Evolutionary conservation across 2,113 vertebrate genomes (phyloP), one percentile per base, ranked within the genome.

Genomic region (Rhombomys opimus): DNA sequence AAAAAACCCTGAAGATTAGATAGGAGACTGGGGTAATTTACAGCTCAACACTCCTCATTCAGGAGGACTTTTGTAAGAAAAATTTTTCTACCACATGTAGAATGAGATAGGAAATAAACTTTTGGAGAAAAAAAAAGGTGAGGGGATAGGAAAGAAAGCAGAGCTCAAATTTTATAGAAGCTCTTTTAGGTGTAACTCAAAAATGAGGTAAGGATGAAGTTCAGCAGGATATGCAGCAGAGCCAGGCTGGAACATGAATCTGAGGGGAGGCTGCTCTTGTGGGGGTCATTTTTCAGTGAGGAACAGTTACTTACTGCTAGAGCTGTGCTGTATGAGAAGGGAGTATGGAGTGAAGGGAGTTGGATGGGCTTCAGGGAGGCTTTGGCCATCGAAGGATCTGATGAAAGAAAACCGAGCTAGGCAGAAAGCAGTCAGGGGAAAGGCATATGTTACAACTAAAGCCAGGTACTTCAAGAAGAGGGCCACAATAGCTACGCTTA

Each of bases 391-490:
- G 50, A 61, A 27, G 11, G 27, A 1, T 1, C 70, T 81, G 50
- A 59, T n/a, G 20, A 52, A 25, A 18, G 15, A 88, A 59, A 23
- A 70, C 61, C 25, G 38, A 63, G 2, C 11, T 4, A 32, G 46
- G 17, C 5, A 68, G 67, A 94, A 85, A 27, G 46, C 38, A 63
- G 22, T 35, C 13, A 84, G 59, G 75, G 41, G 4, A 85, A 38
- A 84, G 50, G 30, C 0, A 2, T 46, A 46, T 18, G 23, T 46
- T 0, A 0, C n/a, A 15, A 68, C 9, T 75, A 0, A 4, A n/a
- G 22, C 5, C 78, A 54, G 59, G 22, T n/a, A 78, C 8, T 63
- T 61, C 7, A 5, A 89, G 18, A 54, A 7, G 25, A 50, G 7
- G 73, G 38, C 7, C 30, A 73, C 50, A 17, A 13, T 73, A 78